Base-by-base conservation (phyloP, 2,113 vertebrate species). In the Phycodurus eques region DNA sequence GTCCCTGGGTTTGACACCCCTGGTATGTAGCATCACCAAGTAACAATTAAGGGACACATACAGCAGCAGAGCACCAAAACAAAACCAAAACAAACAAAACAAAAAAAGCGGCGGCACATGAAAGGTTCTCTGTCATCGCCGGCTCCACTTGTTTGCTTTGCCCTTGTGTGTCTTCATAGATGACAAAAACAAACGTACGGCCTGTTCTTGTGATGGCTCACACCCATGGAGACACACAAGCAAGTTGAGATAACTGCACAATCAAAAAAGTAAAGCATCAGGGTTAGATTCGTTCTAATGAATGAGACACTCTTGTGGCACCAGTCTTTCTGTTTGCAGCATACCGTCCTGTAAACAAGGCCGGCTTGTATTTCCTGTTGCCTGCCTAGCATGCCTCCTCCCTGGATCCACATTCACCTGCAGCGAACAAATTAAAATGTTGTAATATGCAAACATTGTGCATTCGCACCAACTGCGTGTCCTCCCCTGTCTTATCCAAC, bases 291-390 rank as follows among this genome's bases (percentile, higher is more conserved):
- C 57, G 72, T 79, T 88, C 86, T 83, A 78, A 84, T 86, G 69
- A 75, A 73, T 74, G 74, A 56, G 39, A 57, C 68, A 72, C 17
- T 76, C 70, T 65, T 61, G 73, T 76, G 80, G 78, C 81, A 79
- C 71, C 64, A 46, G 83, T 83, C 53, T 62, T 66, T 82, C 78
- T 85, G 77, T 78, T 83, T 72, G 56, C 62, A 66, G 75, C 72
- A 79, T 85, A 80, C 83, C 60, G 17, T 71, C 67, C 73, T 75
- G 74, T 80, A 90, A 90, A 91, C 87, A 87, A 85, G 85, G 87
- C 66, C 15, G 46, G 76, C 84, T 88, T 89, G 86, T 86, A 82
- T 89, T 91, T 92, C 85, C 75, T 88, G 87, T 83, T 88, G 71
- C 70, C 76, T 82, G 83, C 78, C 69, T 82, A 68, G 73, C 89